Conservation (phyloP, 2,888 invertebrate genomes). For the Caradrina clavipalpis region DNA sequence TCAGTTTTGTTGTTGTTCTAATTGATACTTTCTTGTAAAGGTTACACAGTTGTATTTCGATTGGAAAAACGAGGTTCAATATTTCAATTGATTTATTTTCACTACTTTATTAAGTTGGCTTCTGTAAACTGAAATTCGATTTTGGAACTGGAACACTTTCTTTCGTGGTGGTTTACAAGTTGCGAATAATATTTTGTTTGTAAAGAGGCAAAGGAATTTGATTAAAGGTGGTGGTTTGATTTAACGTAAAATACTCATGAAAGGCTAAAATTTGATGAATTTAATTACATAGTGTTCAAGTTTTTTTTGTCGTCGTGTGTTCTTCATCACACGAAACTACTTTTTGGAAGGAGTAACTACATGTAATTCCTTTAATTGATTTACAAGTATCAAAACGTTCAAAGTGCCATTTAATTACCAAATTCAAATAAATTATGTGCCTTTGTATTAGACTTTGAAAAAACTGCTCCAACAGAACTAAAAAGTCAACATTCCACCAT, state of each 20-base stretch:
- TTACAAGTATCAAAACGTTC: no score
- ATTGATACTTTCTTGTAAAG: constrained; percentile 13
- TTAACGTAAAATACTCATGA: no score
- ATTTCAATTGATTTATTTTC: constrained; percentile 34
- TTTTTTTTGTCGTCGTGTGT: no score
- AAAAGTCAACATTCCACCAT: background rate
- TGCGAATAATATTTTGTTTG: background rate
- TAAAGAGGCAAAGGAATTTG: background rate
- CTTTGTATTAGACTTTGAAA: background rate
- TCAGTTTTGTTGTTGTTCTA: background rate
- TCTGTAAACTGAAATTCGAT: constrained; percentile 38
- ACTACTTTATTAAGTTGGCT: constrained; percentile 12
- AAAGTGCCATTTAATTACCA: no score
- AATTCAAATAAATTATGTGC: no score
- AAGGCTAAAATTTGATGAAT: no score
- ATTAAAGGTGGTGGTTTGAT: no score
- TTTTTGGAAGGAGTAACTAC: no score
- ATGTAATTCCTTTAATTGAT: no score
- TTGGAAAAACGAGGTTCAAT: constrained; percentile 26
- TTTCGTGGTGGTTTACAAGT: background rate
- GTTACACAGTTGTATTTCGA: background rate
- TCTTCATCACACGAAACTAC: no score
- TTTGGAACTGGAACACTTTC: constrained; percentile 11
- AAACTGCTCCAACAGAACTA: background rate
- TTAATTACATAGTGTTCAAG: no score